A percentile compares a stretch with the other conserved stretches of the same genome.
These are phyloP conservation scores for Lophius americanus DNA, from an alignment of 2,797 vertebrate genomes.

Conservation along the genomic window DNA sequence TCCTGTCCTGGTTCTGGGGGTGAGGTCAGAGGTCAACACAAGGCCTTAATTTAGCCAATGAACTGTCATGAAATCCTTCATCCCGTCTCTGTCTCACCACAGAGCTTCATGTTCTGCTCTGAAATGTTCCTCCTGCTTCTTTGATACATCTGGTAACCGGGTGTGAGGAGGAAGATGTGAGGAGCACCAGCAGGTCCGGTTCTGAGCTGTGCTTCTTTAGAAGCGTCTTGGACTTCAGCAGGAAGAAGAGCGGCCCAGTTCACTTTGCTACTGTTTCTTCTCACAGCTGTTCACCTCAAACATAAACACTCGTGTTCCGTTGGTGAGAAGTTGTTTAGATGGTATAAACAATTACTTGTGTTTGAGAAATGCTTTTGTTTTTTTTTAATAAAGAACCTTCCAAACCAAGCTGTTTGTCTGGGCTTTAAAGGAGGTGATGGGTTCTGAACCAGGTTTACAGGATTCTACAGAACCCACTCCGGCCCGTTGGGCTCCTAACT, in stretches of 20 bases:
- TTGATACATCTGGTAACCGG: too few relatives aligned
- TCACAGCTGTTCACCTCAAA: constrained; percentile 43
- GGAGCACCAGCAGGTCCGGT: too few relatives aligned
- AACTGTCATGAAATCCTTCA: not conserved
- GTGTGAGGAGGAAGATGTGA: too few relatives aligned
- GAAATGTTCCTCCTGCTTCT: not conserved
- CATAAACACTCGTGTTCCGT: constrained; percentile 39
- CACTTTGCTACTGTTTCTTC: constrained; percentile 31
- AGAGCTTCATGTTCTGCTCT: not conserved
- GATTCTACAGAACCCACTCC: not conserved
- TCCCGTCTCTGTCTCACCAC: not conserved
- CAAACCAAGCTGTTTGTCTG: constrained; percentile 19
- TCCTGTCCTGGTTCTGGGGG: not conserved
- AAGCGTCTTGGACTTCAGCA: constrained; percentile 1
- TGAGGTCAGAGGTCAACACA: constrained; percentile 5
- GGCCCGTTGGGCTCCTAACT: not conserved
- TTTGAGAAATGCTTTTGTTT: constrained; percentile 46
- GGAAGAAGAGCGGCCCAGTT: constrained; percentile 16
- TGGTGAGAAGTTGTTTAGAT: constrained; percentile 72
- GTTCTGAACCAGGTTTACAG: too few relatives aligned
- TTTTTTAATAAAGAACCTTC: constrained; percentile 71
- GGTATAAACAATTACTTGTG: constrained; percentile 64
- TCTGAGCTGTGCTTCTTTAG: too few relatives aligned
- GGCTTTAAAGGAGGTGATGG: too few relatives aligned
- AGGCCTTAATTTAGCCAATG: not conserved